A percentile compares a stretch with the other conserved stretches of the same genome.
phyloP scores from a whole-genome alignment of 1,140 invertebrate genomes.

The Drosophila nigromelanica region DNA sequence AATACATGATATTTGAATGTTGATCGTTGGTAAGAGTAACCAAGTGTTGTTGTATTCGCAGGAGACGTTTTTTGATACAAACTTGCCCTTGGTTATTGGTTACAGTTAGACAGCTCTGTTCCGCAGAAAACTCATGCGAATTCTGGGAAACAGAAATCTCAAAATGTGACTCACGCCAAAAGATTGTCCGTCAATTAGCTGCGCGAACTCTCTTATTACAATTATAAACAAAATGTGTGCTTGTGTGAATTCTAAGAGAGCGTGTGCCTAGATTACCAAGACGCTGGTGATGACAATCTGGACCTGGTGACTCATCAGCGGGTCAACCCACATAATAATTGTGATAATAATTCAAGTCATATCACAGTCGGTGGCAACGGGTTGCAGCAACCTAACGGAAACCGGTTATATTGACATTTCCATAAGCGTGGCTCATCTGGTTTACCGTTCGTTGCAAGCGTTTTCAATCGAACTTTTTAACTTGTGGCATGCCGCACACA shows the following conservation, averaged over 20 bases:
- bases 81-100: neutral
- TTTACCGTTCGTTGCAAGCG: slow-evolving; percentile 36
- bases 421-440: slow-evolving; percentile 28
- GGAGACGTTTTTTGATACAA: too few relatives aligned
- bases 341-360: neutral
- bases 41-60: too few relatives aligned
- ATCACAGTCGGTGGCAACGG: slow-evolving; percentile 16
- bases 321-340: slow-evolving; percentile 31
- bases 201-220: slow-evolving; percentile 36
- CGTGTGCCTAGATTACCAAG: slow-evolving; percentile 19
- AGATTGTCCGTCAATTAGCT: slow-evolving; percentile 49
- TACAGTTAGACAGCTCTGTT: slow-evolving; percentile 53
- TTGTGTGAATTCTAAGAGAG: slow-evolving; percentile 5
- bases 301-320: slow-evolving; percentile 39
- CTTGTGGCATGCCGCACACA: slow-evolving; percentile 12
- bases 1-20: too few relatives aligned
- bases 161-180: slow-evolving; percentile 49
- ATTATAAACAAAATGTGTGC: slow-evolving; percentile 40
- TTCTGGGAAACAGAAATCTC: slow-evolving; percentile 60
- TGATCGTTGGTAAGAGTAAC: too few relatives aligned
- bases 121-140: slow-evolving; percentile 72
- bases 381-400: slow-evolving; percentile 19
- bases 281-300: slow-evolving; percentile 16
- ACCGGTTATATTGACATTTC: slow-evolving; percentile 63
- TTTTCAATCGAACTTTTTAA: slow-evolving; percentile 16